Base-by-base conservation (phyloP, 2,888 invertebrate genomes). In the Acanthacorydalis orientalis region DNA sequence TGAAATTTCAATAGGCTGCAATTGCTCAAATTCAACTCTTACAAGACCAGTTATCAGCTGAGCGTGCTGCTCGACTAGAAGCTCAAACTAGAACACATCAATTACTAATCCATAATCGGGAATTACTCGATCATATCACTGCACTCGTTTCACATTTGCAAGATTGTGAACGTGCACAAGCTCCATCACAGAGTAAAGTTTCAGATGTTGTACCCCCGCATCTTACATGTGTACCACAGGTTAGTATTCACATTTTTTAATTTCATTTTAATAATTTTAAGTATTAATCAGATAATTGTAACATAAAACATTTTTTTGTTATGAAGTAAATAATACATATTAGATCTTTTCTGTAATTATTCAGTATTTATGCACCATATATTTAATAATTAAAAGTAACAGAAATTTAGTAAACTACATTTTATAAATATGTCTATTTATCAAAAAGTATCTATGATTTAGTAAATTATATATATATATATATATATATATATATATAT, bases 81-180 rank as follows among this genome's bases (percentile, higher is more conserved):
- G 63, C 67, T 7, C 68, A 85, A 78, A 75, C 92, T 12, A 78
- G 93, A 55, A 93, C 92, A 7, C 93, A 96, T 63, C 95, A 96
- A 66, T 72, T 97, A 51, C 68, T 97, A 55, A 80, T 91, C 46
- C 93, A 96, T 63, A 97, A 97, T 68, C 83, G 91, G 56, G 96
- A 96, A 64, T 69, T 97, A 42, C 68, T 97, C 53, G 93, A 95
- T 60, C 96, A 97, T 65, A 88, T 97, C 58, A 85, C 90, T 40
- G 84, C 87, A 10, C 70, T 97, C 56, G 92, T 96, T 12, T 75
- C 83, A 6, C 83, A 88, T 56, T 76, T 96, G 51, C 90, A 90
- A 60, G 87, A 89, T 53, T 78, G 90, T 53, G 95, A 96, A 59
- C 73, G 77, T 46, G 70, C 74, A 12, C 44, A 57, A 54, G 68